Evolutionary conservation across 2,113 vertebrate genomes (phyloP), one percentile per base, ranked within the genome.

Genomic region (Labeo catla): DNA sequence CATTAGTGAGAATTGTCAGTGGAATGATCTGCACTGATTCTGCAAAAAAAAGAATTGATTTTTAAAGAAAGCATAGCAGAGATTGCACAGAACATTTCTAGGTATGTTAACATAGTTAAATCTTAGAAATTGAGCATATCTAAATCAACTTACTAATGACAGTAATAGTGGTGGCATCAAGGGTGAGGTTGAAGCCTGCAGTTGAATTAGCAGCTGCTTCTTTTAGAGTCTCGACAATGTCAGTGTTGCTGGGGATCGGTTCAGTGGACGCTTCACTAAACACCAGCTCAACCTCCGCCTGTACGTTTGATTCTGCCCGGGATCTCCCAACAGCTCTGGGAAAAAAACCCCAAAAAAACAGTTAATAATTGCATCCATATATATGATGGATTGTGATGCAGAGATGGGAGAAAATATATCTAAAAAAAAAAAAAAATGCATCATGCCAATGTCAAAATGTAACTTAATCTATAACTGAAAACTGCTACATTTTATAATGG

Each of bases 141-240:
- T 54, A 34, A 11, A 72, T 81, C 13, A 47, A 54, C 89, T 52
- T 9, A 88, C 89, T 83, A 4, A 16, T 9, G 4, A 90, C 47
- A 45, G 0, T 36, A 21, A 90, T 85, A 15, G 57, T 7, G 0
- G 1, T 6, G 49, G 11, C 0, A 6, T 79, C 52, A 15, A 90
- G 1, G 1, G 16, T 0, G 21, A 90, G 3, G 73, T 57, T 86
- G 16, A 78, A 61, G 21, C 21, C 2, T n/a, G 21, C 0, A 61
- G 57, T 61, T n/a, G 57, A 4, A 61, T 61, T 1, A 61, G 10
- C 0, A 2, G 45, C 47, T 8, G 81, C 79, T 1, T 39, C 2
- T 72, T 59, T 85, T 10, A 90, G 57, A 13, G 8, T 65, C 10
- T 28, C 7, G 5, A 85, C 39, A 21, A 90, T 36, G 8, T 61